Conservation (phyloP, 37 sponge, comb jelly and placozoan species). For the Hexactinellida sp. region DNA sequence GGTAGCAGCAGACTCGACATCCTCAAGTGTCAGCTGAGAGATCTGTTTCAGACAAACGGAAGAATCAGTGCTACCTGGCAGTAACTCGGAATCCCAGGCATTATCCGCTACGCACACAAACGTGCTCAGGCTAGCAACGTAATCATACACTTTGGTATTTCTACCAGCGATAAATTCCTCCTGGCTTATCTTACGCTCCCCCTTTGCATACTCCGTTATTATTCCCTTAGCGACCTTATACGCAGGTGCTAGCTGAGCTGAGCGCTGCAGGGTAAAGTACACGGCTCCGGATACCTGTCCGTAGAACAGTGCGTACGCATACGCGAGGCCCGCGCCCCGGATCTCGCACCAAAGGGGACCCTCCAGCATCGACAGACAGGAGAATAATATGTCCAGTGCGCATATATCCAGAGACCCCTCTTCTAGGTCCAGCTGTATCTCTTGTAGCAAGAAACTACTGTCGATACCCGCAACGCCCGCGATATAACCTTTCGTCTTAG, state of each 20-base stretch:
- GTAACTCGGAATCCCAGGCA: conserved; percentile 9
- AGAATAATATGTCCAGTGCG: not conserved
- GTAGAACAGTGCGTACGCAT: conserved; percentile 62
- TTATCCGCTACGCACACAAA: not conserved
- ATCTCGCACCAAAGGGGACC: conserved; percentile 94
- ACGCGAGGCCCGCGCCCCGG: conserved; percentile 82
- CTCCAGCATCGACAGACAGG: conserved; percentile 26
- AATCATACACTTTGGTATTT: not conserved
- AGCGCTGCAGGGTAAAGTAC: conserved; percentile 41
- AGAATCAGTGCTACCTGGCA: not conserved
- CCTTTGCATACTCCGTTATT: conserved; percentile 26
- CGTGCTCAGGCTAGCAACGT: not conserved
- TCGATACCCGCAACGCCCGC: not conserved
- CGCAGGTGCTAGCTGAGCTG: conserved; percentile 62
- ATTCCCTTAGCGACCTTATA: conserved; percentile 61
- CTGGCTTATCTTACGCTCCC: not conserved
- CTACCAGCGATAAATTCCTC: not conserved
- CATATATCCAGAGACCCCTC: not conserved
- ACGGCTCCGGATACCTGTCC: conserved; percentile 39
- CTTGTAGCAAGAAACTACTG: conserved; percentile 2
- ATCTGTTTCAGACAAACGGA: conserved; percentile 25
- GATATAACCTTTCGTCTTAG: not conserved
- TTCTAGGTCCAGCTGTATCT: not conserved
- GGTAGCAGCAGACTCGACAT: conserved; percentile 47
- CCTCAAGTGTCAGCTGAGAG: conserved; percentile 48